These are phyloP conservation scores for Grantiella picta DNA, from an alignment of 2,113 vertebrate genomes.

Conservation along the genomic window DNA sequence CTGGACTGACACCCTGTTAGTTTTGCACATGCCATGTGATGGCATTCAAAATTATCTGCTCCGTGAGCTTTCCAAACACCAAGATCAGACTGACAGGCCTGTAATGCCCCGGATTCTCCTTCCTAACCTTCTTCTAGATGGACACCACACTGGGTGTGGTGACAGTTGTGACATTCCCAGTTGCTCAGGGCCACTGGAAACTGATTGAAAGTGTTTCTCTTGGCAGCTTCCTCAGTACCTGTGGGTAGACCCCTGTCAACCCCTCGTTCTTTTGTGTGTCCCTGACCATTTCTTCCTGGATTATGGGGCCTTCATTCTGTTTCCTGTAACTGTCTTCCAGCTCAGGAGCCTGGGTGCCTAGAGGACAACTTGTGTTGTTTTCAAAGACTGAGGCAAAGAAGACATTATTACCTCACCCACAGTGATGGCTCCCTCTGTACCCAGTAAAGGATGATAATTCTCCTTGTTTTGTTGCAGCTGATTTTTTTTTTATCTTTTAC, in stretches of 20 bases:
- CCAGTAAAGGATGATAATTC: background rate
- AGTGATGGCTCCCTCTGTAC: background rate
- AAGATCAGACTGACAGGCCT: background rate
- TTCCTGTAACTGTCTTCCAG: fast-evolving
- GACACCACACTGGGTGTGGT: background rate
- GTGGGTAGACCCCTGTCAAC: background rate
- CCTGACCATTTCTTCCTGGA: background rate
- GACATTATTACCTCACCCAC: fast-evolving
- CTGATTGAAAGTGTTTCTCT: background rate
- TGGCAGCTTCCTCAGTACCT: background rate
- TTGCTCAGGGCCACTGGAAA: background rate
- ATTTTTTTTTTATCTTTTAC: background rate
- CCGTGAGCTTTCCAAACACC: background rate
- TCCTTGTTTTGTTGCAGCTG: background rate
- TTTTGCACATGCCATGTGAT: background rate
- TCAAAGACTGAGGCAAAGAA: background rate
- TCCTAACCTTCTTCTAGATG: background rate
- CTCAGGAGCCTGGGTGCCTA: fast-evolving
- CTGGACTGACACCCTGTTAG: background rate
- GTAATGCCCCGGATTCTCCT: background rate
- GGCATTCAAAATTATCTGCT: background rate
- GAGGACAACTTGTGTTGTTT: background rate
- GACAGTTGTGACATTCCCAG: background rate
- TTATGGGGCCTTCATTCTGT: background rate
- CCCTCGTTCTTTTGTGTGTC: too few relatives aligned